These are phyloP conservation scores for Gallinago paraguaiae DNA, from an alignment of 2,113 vertebrate species.

Conservation along the genomic window DNA sequence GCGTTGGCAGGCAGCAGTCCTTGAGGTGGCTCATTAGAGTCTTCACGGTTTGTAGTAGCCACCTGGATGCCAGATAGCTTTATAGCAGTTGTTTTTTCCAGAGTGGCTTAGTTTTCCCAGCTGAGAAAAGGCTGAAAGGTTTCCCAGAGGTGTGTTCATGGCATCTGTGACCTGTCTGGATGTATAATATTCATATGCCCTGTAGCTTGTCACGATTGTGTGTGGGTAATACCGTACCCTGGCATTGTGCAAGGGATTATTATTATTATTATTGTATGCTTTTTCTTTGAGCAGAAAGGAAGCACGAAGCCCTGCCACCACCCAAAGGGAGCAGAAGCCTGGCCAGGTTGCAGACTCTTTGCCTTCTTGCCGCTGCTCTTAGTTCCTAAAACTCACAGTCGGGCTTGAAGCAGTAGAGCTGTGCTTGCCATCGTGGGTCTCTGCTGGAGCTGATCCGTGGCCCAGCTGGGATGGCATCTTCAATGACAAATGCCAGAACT, in stretches of 20 bases:
- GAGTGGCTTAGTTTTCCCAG: not conserved
- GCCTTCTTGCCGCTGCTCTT: not conserved
- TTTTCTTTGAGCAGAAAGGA: not conserved
- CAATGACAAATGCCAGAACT: not conserved
- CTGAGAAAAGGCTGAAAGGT: not conserved
- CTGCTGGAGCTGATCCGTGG: accelerated
- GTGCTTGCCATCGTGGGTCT: accelerated
- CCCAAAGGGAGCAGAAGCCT: not conserved
- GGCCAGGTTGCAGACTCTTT: not conserved
- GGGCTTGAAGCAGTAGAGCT: not conserved
- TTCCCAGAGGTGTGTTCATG: not conserved
- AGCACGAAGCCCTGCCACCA: not conserved
- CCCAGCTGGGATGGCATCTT: not conserved
- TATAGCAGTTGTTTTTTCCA: not conserved
- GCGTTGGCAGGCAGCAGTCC: not conserved
- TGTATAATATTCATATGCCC: not conserved
- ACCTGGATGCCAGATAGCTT: not conserved
- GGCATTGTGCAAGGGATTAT: not conserved
- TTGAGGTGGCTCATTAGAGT: not conserved
- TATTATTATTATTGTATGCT: not conserved
- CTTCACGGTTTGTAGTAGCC: not conserved
- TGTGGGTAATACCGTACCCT: accelerated
- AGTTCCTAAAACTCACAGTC: accelerated
- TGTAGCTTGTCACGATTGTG: not conserved
- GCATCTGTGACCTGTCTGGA: not conserved